phyloP scores from a whole-genome alignment of 2,888 invertebrate species.

The Rhaphigaster nebulosa region DNA sequence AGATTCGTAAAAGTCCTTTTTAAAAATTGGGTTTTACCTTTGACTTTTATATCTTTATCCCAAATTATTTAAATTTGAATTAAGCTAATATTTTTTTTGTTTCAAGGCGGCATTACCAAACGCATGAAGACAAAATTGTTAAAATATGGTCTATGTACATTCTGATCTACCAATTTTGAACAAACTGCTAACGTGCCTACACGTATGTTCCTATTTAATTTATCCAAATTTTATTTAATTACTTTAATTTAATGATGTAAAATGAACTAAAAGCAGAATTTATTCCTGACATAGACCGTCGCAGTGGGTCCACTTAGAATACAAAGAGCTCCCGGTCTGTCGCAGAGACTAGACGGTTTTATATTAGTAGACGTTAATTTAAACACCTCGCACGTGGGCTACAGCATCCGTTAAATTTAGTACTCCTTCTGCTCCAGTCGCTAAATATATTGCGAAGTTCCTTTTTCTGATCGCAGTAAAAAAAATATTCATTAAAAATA shows the following conservation, averaged over 20 bases:
- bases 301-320: neutral
- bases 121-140: too few species aligned
- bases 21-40: too few species aligned
- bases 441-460: constrained; percentile 8
- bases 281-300: neutral
- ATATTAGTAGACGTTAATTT: constrained; percentile 39
- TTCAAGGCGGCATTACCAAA: too few species aligned
- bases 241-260: neutral
- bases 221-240: neutral
- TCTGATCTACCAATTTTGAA: too few species aligned
- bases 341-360: constrained; percentile 6
- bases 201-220: too few species aligned
- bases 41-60: too few species aligned
- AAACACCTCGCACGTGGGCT: constrained; percentile 41
- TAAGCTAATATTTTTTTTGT: too few species aligned
- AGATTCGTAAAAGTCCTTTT: too few species aligned
- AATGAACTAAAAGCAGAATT: neutral
- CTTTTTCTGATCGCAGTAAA: neutral
- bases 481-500: neutral
- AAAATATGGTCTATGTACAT: too few species aligned
- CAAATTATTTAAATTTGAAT: too few species aligned
- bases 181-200: too few species aligned
- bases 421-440: neutral
- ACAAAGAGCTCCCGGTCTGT: neutral
- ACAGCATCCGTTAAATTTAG: neutral